phyloP scores from a whole-genome alignment of 2,113 vertebrate species.

The Phycodurus eques region DNA sequence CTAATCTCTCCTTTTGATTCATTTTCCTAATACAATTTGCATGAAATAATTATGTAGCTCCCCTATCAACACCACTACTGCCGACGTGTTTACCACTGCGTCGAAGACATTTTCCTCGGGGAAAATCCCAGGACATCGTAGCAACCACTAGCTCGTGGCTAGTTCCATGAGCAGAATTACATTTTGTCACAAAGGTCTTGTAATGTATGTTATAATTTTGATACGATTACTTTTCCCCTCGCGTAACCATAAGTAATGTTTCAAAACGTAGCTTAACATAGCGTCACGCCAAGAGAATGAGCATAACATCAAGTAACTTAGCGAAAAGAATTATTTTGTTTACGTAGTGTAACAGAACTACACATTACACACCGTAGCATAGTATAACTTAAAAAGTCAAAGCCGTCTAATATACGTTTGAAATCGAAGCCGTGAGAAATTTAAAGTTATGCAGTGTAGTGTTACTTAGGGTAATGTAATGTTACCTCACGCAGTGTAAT shows the following conservation, averaged over 20 bases:
- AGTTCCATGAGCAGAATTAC: too few species aligned
- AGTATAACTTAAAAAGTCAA: background rate
- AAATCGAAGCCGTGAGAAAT: background rate
- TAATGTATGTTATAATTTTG: too few species aligned
- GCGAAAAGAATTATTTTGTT: background rate
- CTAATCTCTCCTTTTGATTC: constrained; percentile 34
- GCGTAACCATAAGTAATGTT: background rate
- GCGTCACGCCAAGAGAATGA: background rate
- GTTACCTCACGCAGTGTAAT: background rate
- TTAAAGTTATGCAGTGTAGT: background rate
- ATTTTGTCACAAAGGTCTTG: too few species aligned
- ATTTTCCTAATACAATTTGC: constrained; percentile 40
- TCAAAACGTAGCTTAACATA: background rate
- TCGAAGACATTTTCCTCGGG: background rate
- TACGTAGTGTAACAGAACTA: background rate
- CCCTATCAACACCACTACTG: background rate
- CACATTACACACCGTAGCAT: background rate
- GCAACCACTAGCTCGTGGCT: too few species aligned
- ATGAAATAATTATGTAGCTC: constrained; percentile 25
- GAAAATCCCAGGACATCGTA: too few species aligned
- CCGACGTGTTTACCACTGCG: background rate
- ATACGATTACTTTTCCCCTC: too few species aligned
- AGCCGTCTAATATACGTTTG: too few species aligned
- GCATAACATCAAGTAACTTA: background rate
- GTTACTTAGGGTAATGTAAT: background rate